Evolutionary conservation across 1,140 invertebrate species (phyloP).

Genomic region (Drosophila albomicans): DNA sequence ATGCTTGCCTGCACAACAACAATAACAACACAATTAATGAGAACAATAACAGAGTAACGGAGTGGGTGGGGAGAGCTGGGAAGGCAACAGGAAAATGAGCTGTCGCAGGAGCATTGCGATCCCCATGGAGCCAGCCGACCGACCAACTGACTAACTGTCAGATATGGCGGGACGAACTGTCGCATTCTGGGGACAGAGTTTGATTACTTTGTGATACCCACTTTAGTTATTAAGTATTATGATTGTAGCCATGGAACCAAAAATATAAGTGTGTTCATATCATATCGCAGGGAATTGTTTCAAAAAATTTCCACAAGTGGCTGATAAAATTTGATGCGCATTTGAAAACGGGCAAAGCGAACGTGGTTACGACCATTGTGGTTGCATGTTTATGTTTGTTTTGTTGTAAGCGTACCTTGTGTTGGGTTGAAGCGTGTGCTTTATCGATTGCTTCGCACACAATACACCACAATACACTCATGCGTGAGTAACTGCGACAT

Average conservation of each 20-base stretch:
- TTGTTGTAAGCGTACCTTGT: slow-evolving; percentile 40
- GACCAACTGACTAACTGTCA: slow-evolving; percentile 1
- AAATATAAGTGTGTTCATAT: slow-evolving; percentile 45
- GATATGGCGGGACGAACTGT: slow-evolving; percentile 16
- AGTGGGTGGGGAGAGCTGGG: neutral
- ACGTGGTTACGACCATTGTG: slow-evolving; percentile 33
- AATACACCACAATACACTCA: slow-evolving; percentile 8
- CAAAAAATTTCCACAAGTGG: slow-evolving; percentile 73
- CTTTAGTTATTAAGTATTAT: slow-evolving; percentile 60
- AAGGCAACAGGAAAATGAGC: neutral
- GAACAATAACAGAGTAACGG: slow-evolving; percentile 7
- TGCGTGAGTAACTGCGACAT: slow-evolving; percentile 58
- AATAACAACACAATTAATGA: slow-evolving; percentile 48
- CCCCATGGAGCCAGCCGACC: slow-evolving; percentile 7
- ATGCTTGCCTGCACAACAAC: slow-evolving; percentile 31
- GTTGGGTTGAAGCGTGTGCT: slow-evolving; percentile 27
- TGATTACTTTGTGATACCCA: slow-evolving; percentile 73
- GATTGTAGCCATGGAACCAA: slow-evolving; percentile 17
- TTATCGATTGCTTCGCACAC: slow-evolving; percentile 66
- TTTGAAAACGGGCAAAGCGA: slow-evolving; percentile 48
- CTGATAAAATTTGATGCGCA: slow-evolving; percentile 79
- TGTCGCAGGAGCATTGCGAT: slow-evolving; percentile 3
- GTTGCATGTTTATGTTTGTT: slow-evolving; percentile 51
- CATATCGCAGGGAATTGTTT: slow-evolving; percentile 63
- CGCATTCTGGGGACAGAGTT: slow-evolving; percentile 26